Evolutionary conservation across 2,113 vertebrate genomes (phyloP), one percentile per base, ranked within the genome.

Genomic region (Mesitornis unicolor): DNA sequence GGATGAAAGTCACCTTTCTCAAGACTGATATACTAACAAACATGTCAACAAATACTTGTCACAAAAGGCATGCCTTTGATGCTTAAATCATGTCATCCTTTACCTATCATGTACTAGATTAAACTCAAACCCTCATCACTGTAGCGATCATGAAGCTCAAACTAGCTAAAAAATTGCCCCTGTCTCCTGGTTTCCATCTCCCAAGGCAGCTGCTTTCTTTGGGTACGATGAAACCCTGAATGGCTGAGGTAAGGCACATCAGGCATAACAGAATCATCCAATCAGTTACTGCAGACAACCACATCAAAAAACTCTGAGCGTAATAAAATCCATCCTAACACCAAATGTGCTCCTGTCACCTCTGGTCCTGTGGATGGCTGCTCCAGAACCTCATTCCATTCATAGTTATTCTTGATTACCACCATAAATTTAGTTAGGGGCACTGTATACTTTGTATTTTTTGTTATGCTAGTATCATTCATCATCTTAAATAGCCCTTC

Each of bases 61-160:
- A 84, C 0, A 0, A 84, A 84, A 94, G 43, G 28, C 42, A 17
- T 29, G 16, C 48, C 65, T 94, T 92, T 91, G 87, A 94, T 89
- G 40, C 25, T 64, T 95, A 85, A 89, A 82, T 89, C 84, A 73
- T 51, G 81, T 71, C 81, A 89, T 22, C 70, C 48, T 64, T 89
- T 85, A 35, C 70, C 40, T 45, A 79, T 68, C 45, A 31, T 20
- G 14, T 57, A 33, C 35, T 60, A 42, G 81, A 91, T 87, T 76
- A 94, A 94, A 93, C 59, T 91, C 74, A 93, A 89, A 95, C 50
- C 26, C 59, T 92, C 70, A 95, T 87, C 80, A 64, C 51, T 79
- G 53, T 22, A 64, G 33, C 48, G 53, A 96, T 83, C 90, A 93
- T 93, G 91, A 84, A 82, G 48, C 45, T 91, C 78, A 87, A 16